A percentile compares a stretch with the other conserved stretches of the same genome.
These are phyloP conservation scores for Agrochola lychnidis DNA, from an alignment of 2,888 invertebrate species.

Conservation along the genomic window DNA sequence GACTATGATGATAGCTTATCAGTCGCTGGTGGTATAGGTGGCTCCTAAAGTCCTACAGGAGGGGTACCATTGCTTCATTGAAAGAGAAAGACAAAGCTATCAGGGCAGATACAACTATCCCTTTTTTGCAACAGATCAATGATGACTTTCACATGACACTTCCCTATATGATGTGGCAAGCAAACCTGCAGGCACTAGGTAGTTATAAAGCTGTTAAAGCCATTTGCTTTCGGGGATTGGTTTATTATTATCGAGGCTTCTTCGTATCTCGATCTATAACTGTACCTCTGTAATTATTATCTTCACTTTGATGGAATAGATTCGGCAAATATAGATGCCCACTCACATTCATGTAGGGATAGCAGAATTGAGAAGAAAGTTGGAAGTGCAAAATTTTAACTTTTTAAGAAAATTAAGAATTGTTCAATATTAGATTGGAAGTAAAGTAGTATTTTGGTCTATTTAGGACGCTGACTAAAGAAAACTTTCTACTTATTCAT, in stretches of 20 bases:
- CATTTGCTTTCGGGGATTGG: slow-evolving; percentile 50
- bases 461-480: too few species aligned
- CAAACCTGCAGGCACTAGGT: slow-evolving; percentile 5
- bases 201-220: slow-evolving; percentile 58
- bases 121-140: background rate
- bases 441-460: background rate
- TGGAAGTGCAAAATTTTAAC: background rate
- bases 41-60: too few species aligned
- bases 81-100: too few species aligned
- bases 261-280: slow-evolving; percentile 84
- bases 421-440: background rate
- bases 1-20: background rate
- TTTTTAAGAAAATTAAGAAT: background rate
- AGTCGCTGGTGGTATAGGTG: background rate
- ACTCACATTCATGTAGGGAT: slow-evolving; percentile 73
- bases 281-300: slow-evolving; percentile 88
- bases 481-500: background rate
- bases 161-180: background rate
- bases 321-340: slow-evolving; percentile 88
- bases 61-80: too few species aligned
- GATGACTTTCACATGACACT: background rate
- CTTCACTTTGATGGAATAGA: slow-evolving; percentile 87
- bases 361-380: slow-evolving; percentile 34
- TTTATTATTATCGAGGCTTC: slow-evolving; percentile 48
- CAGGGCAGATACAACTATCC: background rate